phyloP scores from a whole-genome alignment of 2,797 vertebrate genomes.

The Epinephelus coioides region DNA sequence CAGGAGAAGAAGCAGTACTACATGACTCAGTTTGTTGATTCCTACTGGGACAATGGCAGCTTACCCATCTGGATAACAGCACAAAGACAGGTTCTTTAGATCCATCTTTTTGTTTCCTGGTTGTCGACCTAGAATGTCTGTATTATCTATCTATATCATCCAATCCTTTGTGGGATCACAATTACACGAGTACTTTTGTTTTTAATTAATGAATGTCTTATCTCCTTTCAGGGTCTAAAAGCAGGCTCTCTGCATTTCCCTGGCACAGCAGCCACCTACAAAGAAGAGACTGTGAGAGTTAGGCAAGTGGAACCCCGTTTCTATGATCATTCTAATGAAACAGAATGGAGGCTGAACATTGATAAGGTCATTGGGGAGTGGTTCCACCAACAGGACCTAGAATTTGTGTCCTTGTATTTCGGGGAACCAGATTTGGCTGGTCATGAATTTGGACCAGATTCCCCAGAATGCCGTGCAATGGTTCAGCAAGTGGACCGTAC shows the following conservation, averaged over 20 bases:
- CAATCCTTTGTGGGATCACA: too few species aligned
- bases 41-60: conserved; percentile 93
- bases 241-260: conserved; percentile 92
- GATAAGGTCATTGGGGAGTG: conserved; percentile 86
- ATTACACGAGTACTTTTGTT: too few species aligned
- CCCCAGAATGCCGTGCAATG: conserved; percentile 82
- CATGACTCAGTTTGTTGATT: conserved; percentile 82
- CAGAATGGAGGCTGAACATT: conserved; percentile 85
- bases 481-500: conserved; percentile 90
- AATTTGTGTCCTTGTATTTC: conserved; percentile 92
- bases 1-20: conserved; percentile 87
- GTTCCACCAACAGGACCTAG: conserved; percentile 82
- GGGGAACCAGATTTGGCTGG: conserved; percentile 89
- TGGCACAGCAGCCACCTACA: conserved; percentile 87
- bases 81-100: conserved; percentile 86
- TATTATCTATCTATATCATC: too few species aligned
- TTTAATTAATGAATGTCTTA: not conserved
- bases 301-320: conserved; percentile 80
- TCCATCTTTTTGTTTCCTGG: not conserved
- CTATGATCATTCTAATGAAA: conserved; percentile 87
- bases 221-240: conserved; percentile 85
- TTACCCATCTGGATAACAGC: conserved; percentile 95
- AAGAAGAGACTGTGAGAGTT: conserved; percentile 73
- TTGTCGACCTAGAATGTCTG: too few species aligned
- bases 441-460: conserved; percentile 89